Conservation (phyloP, 2,113 vertebrate species). For the Hypomesus transpacificus region DNA sequence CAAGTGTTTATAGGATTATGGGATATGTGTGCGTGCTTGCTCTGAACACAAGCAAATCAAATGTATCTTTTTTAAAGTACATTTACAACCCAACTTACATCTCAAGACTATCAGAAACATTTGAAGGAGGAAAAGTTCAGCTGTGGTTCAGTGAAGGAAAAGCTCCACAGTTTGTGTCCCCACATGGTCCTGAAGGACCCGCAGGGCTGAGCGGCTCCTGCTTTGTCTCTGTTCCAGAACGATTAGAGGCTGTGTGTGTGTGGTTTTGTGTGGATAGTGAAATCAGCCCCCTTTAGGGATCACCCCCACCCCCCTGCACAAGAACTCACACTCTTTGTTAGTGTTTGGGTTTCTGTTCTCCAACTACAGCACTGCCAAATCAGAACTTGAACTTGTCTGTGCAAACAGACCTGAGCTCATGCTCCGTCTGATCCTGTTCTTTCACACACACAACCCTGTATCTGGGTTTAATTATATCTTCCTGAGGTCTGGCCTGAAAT, state of each 20-base stretch:
- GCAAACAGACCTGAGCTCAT: constrained; percentile 16
- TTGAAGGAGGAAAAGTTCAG: constrained; percentile 14
- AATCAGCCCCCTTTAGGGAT: neutral
- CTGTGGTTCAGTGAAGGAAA: constrained; percentile 27
- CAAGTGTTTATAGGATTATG: no score
- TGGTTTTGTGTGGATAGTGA: constrained; percentile 18
- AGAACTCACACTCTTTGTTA: constrained; percentile 2
- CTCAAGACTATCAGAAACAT: no score
- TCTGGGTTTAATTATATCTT: constrained; percentile 58
- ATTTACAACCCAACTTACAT: no score
- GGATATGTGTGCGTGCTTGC: no score
- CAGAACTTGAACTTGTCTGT: constrained; percentile 12
- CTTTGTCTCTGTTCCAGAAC: constrained; percentile 46
- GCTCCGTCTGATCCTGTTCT: constrained; percentile 3
- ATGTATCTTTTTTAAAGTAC: no score
- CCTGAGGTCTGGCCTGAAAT: constrained; percentile 46
- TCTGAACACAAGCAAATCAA: no score
- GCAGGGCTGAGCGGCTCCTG: constrained; percentile 61
- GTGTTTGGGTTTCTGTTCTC: constrained; percentile 10
- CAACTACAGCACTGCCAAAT: constrained; percentile 19
- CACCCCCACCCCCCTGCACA: constrained; percentile 23
- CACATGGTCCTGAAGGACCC: constrained; percentile 69
- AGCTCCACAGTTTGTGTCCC: constrained; percentile 56
- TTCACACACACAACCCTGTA: constrained; percentile 9
- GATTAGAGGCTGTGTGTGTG: constrained; percentile 40